Evolutionary conservation across 2,797 vertebrate species (phyloP).

Genomic region (Sphenopsis melanotis): DNA sequence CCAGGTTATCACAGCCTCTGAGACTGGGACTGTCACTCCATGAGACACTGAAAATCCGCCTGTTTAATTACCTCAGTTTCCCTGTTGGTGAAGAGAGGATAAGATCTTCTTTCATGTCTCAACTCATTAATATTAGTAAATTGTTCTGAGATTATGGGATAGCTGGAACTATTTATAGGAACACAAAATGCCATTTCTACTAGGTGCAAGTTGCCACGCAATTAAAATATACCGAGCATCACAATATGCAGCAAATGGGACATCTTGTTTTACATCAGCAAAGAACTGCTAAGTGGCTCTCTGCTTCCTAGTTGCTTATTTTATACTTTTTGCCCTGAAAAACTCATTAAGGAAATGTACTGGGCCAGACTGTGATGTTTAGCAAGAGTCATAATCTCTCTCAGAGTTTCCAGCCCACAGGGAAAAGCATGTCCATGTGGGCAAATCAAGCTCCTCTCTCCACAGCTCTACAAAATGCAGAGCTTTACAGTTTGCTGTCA

Average conservation of each 20-base stretch:
- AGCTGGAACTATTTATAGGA: slow-evolving; percentile 31
- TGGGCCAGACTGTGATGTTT: neutral
- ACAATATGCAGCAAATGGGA: slow-evolving; percentile 35
- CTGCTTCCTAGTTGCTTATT: slow-evolving; percentile 19
- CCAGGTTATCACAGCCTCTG: neutral
- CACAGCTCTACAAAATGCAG: neutral
- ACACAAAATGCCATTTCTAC: neutral
- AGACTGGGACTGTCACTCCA: neutral
- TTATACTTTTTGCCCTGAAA: slow-evolving; percentile 31
- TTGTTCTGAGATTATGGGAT: slow-evolving; percentile 55
- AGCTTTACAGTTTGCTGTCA: neutral
- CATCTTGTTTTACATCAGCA: slow-evolving; percentile 18
- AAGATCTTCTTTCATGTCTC: neutral
- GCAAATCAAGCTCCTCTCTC: neutral
- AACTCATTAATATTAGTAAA: slow-evolving; percentile 51
- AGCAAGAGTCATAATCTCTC: neutral
- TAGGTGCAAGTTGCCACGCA: neutral
- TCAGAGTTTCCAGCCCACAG: neutral
- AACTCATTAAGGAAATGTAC: slow-evolving; percentile 42
- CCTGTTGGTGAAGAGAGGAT: neutral
- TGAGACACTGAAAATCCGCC: neutral
- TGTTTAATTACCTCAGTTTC: slow-evolving; percentile 40
- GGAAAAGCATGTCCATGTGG: neutral
- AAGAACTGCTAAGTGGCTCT: neutral
- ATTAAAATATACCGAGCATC: slow-evolving; percentile 21